These are phyloP conservation scores for Cephus spinipes DNA, from an alignment of 2,888 invertebrate species.

Conservation along the genomic window DNA sequence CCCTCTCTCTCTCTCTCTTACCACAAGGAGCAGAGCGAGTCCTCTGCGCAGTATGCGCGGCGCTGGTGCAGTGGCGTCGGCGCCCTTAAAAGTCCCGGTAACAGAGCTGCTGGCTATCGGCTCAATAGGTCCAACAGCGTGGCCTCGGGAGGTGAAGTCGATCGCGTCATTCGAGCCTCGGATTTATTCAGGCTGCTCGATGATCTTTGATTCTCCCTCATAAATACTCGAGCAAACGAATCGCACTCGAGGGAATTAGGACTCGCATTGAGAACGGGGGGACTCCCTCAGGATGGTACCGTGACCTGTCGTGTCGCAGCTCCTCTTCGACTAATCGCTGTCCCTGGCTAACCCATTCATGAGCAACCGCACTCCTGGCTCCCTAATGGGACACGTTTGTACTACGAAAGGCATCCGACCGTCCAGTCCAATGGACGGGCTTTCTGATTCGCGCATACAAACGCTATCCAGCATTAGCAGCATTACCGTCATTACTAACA, in stretches of 20 bases:
- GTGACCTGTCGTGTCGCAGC: constrained; percentile 19
- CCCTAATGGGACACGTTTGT: constrained; percentile 36
- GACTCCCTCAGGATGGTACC: not conserved
- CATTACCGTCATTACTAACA: too few relatives aligned
- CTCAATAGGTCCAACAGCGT: too few relatives aligned
- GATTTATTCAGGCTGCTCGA: too few relatives aligned
- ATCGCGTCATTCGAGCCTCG: not conserved
- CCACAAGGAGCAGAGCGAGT: not conserved
- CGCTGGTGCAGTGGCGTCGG: constrained; percentile 5
- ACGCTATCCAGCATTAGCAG: too few relatives aligned
- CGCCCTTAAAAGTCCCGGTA: not conserved
- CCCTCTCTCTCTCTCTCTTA: constrained; percentile 5
- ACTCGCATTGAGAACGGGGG: constrained; percentile 11
- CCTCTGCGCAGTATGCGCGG: not conserved
- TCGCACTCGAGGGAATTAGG: constrained; percentile 36
- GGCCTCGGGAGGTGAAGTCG: not conserved
- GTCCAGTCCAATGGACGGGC: too few relatives aligned
- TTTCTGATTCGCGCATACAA: too few relatives aligned
- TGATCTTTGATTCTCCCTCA: not conserved
- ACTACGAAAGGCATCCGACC: constrained; percentile 1
- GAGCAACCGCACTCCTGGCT: constrained; percentile 27
- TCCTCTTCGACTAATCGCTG: constrained; percentile 36
- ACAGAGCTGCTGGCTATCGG: too few relatives aligned
- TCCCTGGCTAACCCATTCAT: constrained; percentile 36
- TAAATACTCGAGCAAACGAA: constrained; percentile 13